Evolutionary conservation across 2,797 vertebrate genomes (phyloP), one percentile per base, ranked within the genome.

Genomic region (Rachycentron canadum): DNA sequence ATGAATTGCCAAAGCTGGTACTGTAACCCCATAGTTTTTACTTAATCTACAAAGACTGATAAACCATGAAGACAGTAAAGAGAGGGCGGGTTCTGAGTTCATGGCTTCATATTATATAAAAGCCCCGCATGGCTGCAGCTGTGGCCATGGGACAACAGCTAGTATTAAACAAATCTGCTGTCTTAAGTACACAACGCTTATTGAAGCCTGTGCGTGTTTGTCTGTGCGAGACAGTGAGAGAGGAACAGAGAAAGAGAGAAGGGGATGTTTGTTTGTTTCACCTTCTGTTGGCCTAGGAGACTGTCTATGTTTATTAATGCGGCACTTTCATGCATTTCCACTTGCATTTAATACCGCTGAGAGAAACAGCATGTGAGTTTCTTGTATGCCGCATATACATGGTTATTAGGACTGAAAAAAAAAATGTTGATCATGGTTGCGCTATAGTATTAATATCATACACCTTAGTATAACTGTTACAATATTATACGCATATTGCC

Each of bases 101-200:
- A 79, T 62, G 53, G 76, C 76, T 76, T 76, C 12, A 5, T 75
- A 79, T 73, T 79, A 56, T 75, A 50, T 76, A 76, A 83, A 85
- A 70, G 2, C 32, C 41, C 64, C 71, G 71, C 76, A 47, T 71
- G 66, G 60, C 50, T 70, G 36, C 76, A 72, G 69, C 41, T 78
- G 50, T 45, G 78, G 40, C 63, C 16, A 49, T 79, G 58, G 67
- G 60, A 85, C 34, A 70, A 75, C 78, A 82, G 61, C 73, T 65
- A 53, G 28, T 75, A 72, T 79, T 73, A 84, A 59, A 76, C 66
- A 84, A 82, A 83, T 76, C 68, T 71, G 61, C 65, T 79, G 70
- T 85, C 78, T 70, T 82, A 82, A 82, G 65, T 52, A 56, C 50
- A 53, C 69, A 76, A n/a, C 1, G 2, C 65, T 76, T 81, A 78